These are phyloP conservation scores for Upupa epops DNA, from an alignment of 2,113 vertebrate genomes.

Conservation along the genomic window DNA sequence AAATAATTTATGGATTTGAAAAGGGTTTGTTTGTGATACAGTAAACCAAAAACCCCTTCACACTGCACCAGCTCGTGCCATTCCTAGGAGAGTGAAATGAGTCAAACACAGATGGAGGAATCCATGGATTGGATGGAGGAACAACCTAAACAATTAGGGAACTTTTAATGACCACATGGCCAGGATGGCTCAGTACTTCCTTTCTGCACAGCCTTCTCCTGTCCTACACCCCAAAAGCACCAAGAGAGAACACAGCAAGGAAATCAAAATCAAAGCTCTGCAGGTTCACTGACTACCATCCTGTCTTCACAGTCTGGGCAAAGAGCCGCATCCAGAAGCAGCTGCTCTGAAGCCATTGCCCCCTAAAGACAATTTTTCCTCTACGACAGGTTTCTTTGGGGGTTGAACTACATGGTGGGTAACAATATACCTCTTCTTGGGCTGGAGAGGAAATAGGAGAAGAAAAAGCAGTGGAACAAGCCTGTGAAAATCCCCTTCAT, in stretches of 20 bases:
- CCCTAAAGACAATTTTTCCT: not conserved
- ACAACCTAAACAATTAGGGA: not conserved
- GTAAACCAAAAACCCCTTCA: not conserved
- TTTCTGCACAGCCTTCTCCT: not conserved
- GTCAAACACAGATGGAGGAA: no score
- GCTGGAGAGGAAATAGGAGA: not conserved
- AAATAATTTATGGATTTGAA: not conserved
- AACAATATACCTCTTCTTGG: not conserved
- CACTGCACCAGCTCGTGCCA: not conserved
- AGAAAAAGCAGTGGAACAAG: not conserved
- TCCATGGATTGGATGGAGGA: no score
- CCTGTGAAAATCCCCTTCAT: not conserved
- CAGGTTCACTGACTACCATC: not conserved
- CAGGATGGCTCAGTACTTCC: not conserved
- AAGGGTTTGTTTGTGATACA: not conserved
- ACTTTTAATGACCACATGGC: not conserved
- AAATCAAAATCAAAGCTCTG: not conserved
- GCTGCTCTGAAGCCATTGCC: not conserved
- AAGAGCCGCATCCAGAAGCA: not conserved
- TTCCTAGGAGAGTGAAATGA: not conserved
- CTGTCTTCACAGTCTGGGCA: fast-evolving
- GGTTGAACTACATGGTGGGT: not conserved
- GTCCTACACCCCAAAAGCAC: not conserved
- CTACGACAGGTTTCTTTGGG: not conserved
- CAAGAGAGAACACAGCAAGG: not conserved